Base-by-base conservation (phyloP, 1,140 invertebrate genomes). In the Achroia grisella region DNA sequence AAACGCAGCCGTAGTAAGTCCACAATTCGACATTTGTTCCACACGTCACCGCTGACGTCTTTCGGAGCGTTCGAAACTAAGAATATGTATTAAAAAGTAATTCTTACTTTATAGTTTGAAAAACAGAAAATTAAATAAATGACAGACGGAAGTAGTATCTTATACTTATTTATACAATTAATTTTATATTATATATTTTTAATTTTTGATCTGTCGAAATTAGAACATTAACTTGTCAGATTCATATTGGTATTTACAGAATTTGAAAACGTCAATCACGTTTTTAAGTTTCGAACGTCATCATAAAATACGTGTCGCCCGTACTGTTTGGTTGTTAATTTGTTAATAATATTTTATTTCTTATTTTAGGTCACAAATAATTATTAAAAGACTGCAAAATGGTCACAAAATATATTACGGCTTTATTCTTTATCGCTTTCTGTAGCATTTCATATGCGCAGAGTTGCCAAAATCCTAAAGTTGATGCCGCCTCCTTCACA, bases 401-500 rank as follows among this genome's bases (percentile, higher is more conserved):
- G 80, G 62, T 70, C 63, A 69, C 72, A 75, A 80, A 81, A 68
- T 66, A 64, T 40, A 53, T 74, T 33, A 45, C 71, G 54, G 47
- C 61, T 46, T 40, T 78, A 41, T 48, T 72, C 39, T 53, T 65
- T 14, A 15, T 77, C 13, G 59, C 62, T n/a, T 48, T 67, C 12
- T 44, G 64, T 4, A 60, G 64, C 48, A 52, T 58, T 29, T 52
- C 53, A 0, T 57, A 54, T 6, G 74, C 64, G n/a, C 55, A 77
- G 45, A 72, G 75, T 36, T 92, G 91, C 63, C 74, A 83, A 62
- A 88, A 91, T 81, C 86, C 91, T 61, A 83, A 92, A 79, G 89
- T 92, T 8, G 88, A 88, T 46, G 88, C 91, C 1, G 89, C 86
- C 11, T 89, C 91, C 0, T 98, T 97, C 84, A 95, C 95, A 34